phyloP scores from a whole-genome alignment of 2,797 vertebrate genomes.

The Sternotherus odoratus region DNA sequence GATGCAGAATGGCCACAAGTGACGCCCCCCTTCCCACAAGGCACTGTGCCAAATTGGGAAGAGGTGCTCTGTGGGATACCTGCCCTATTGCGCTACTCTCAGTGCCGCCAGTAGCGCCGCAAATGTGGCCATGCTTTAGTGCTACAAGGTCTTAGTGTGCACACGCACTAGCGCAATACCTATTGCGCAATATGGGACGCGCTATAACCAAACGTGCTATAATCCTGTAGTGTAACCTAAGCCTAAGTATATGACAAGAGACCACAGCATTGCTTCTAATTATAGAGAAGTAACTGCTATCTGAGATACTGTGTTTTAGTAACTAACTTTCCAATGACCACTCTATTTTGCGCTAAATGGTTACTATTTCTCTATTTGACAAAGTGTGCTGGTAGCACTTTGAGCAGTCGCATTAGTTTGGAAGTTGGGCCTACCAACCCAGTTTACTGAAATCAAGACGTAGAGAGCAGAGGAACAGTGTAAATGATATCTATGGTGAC shows the following conservation, averaged over 20 bases:
- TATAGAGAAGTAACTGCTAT: neutral
- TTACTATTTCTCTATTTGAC: neutral
- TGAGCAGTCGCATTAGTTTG: neutral
- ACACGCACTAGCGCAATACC: too few species aligned
- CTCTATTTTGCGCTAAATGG: neutral
- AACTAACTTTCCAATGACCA: neutral
- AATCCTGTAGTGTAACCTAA: too few species aligned
- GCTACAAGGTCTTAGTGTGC: too few species aligned
- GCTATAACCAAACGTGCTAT: too few species aligned
- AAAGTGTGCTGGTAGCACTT: neutral
- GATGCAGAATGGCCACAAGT: too few species aligned
- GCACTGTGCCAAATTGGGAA: too few species aligned
- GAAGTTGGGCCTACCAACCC: neutral
- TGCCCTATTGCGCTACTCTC: too few species aligned
- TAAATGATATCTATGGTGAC: neutral
- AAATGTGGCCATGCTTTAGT: too few species aligned
- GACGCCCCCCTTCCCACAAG: too few species aligned
- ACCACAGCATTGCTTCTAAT: neutral
- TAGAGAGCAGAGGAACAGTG: neutral
- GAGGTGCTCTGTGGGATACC: too few species aligned
- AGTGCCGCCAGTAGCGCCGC: too few species aligned
- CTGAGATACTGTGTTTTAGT: neutral
- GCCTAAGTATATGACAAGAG: neutral
- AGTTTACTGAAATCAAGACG: neutral
- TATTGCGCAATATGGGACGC: too few species aligned